phyloP scores from a whole-genome alignment of 2,797 vertebrate genomes.

The Arnoldichthys spilopterus region DNA sequence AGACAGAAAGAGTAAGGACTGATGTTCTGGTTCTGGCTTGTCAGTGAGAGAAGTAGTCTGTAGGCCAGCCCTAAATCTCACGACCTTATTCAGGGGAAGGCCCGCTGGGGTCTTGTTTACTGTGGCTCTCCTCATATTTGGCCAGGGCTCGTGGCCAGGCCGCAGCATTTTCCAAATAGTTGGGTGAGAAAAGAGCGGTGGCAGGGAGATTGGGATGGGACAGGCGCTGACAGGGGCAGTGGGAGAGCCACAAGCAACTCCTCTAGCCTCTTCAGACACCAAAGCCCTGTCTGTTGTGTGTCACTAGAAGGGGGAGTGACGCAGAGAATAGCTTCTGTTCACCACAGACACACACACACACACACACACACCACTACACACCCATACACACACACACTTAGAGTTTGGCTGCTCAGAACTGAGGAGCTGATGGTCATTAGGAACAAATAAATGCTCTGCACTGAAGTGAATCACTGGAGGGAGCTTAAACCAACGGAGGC shows the following conservation, averaged over 20 bases:
- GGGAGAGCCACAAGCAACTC: conserved; percentile 49
- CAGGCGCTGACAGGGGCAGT: conserved; percentile 52
- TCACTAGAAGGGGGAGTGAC: conserved; percentile 52
- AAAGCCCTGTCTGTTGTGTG: conserved; percentile 53
- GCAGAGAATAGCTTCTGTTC: conserved; percentile 37
- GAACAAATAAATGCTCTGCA: conserved; percentile 3
- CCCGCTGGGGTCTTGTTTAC: conserved; percentile 69
- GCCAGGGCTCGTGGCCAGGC: conserved; percentile 65
- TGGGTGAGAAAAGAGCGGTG: conserved; percentile 56
- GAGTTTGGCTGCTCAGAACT: neutral
- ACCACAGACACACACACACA: conserved; percentile 23
- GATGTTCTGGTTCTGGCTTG: conserved; percentile 1
- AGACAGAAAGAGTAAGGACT: neutral
- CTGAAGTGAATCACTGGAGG: neutral
- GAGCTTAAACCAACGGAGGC: neutral
- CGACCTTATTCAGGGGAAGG: conserved; percentile 27
- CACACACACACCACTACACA: conserved; percentile 14
- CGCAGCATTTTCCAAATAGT: conserved; percentile 63
- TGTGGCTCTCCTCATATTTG: conserved; percentile 73
- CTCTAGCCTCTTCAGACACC: conserved; percentile 46
- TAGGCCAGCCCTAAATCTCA: conserved; percentile 24
- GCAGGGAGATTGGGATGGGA: conserved; percentile 58
- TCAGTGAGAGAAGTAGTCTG: neutral
- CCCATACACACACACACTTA: conserved; percentile 15
- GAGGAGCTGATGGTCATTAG: neutral